These are phyloP conservation scores for Amia ocellicauda DNA, from an alignment of 2,113 vertebrate genomes.

Conservation along the genomic window DNA sequence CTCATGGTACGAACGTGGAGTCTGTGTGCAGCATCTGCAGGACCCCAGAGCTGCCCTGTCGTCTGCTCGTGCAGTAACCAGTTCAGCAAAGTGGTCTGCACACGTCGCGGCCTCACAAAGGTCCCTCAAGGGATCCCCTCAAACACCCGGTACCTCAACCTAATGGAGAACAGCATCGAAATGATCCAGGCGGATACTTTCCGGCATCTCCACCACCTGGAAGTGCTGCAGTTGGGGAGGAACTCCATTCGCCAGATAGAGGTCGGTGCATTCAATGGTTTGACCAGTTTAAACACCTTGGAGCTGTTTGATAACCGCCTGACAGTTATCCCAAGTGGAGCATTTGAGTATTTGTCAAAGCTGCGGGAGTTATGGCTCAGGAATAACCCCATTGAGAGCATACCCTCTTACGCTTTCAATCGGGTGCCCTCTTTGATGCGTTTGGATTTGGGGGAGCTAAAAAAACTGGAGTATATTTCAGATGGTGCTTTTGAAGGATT, in stretches of 20 bases:
- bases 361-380: slow-evolving; percentile 93
- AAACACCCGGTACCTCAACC: slow-evolving; percentile 92
- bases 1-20: slow-evolving; percentile 87
- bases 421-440: slow-evolving; percentile 94
- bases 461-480: slow-evolving; percentile 93
- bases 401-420: slow-evolving; percentile 96
- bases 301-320: slow-evolving; percentile 97
- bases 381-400: slow-evolving; percentile 98
- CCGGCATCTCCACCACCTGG: slow-evolving; percentile 90
- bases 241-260: slow-evolving; percentile 96
- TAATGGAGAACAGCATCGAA: slow-evolving; percentile 98
- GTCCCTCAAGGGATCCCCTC: slow-evolving; percentile 90
- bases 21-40: slow-evolving; percentile 76
- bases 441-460: slow-evolving; percentile 91
- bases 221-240: slow-evolving; percentile 92
- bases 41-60: slow-evolving; percentile 88
- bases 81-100: slow-evolving; percentile 97
- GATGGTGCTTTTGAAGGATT: slow-evolving; percentile 94
- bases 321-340: slow-evolving; percentile 94
- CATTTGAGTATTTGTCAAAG: slow-evolving; percentile 97
- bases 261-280: slow-evolving; percentile 94
- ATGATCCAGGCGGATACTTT: slow-evolving; percentile 95
- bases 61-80: slow-evolving; percentile 96
- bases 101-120: slow-evolving; percentile 80
- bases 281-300: slow-evolving; percentile 96